Evolutionary conservation across 2,888 invertebrate genomes (phyloP).

Genomic region (Drosophila pseudotakahashii): DNA sequence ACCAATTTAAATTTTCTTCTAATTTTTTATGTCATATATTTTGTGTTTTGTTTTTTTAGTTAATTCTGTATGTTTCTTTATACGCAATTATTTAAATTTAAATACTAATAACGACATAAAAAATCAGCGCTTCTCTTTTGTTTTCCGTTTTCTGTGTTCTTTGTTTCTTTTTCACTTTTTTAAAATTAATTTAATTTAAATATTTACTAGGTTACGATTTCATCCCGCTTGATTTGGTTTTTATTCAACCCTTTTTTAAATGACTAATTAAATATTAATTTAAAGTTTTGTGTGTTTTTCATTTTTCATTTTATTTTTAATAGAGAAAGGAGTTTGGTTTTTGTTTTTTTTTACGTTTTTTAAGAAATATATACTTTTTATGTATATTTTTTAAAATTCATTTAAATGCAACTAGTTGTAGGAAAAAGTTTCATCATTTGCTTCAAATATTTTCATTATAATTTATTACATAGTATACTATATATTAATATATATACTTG

Average conservation of each 20-base stretch:
- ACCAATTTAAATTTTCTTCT: constrained; percentile 75
- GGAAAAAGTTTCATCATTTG: constrained; percentile 77
- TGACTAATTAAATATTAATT: constrained; percentile 80
- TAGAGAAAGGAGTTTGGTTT: constrained; percentile 73
- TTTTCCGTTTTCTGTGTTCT: constrained; percentile 52
- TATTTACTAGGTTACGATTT: constrained; percentile 76
- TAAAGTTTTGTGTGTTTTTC: constrained; percentile 65
- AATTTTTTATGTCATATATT: constrained; percentile 63
- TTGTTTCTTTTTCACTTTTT: constrained; percentile 55
- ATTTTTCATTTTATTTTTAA: constrained; percentile 49
- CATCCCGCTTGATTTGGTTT: constrained; percentile 49
- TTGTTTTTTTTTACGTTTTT: constrained; percentile 48
- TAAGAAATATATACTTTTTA: constrained; percentile 72
- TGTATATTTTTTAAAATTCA: constrained; percentile 81
- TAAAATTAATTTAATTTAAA: constrained; percentile 74
- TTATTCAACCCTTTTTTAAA: constrained; percentile 71
- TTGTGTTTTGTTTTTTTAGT: constrained; percentile 39
- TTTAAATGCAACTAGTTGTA: constrained; percentile 82
- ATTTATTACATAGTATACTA: constrained; percentile 60
- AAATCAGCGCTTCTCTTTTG: constrained; percentile 78
- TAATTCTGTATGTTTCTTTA: constrained; percentile 55
- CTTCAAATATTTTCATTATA: constrained; percentile 55
- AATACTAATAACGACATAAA: constrained; percentile 83
- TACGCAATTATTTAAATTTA: constrained; percentile 77
- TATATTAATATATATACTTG: constrained; percentile 50